Conservation (phyloP, 1,140 invertebrate genomes). For the Pristionchus pacificus region DNA sequence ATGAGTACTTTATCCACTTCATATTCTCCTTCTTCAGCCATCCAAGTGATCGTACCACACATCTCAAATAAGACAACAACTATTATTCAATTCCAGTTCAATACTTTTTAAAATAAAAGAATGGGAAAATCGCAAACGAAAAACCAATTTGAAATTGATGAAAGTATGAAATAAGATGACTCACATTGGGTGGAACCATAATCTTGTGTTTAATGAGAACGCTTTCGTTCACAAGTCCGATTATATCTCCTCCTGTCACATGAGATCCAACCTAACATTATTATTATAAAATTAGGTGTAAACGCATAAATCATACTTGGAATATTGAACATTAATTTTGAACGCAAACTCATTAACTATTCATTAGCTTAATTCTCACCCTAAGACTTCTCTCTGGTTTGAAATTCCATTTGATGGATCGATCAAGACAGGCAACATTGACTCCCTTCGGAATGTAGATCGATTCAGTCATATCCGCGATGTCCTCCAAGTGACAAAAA, state of each 20-base stretch:
- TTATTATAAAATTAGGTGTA: too few relatives aligned
- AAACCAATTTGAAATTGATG: not conserved
- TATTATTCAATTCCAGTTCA: conserved; percentile 18
- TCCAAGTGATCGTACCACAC: conserved; percentile 81
- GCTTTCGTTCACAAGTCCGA: conserved; percentile 90
- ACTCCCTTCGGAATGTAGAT: conserved; percentile 94
- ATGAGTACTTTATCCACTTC: conserved; percentile 84
- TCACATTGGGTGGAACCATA: conserved; percentile 78
- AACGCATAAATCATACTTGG: too few relatives aligned
- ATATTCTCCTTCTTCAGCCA: conserved; percentile 87
- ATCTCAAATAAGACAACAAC: not conserved
- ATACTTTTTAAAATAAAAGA: too few relatives aligned
- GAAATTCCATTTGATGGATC: conserved; percentile 62
- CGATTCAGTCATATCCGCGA: conserved; percentile 81
- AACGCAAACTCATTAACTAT: too few relatives aligned
- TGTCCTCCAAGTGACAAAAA: conserved; percentile 79
- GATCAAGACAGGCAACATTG: conserved; percentile 81
- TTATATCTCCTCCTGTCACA: conserved; percentile 79
- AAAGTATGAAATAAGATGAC: not conserved
- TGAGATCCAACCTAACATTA: conserved; percentile 57
- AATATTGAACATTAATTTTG: too few relatives aligned
- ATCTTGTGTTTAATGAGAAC: conserved; percentile 91
- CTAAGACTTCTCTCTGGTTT: not conserved
- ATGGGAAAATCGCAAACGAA: too few relatives aligned
- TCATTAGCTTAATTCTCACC: too few relatives aligned